A percentile compares a stretch with the other conserved stretches of the same genome.
phyloP scores from a whole-genome alignment of 2,797 vertebrate genomes.

The Smutsia gigantea region DNA sequence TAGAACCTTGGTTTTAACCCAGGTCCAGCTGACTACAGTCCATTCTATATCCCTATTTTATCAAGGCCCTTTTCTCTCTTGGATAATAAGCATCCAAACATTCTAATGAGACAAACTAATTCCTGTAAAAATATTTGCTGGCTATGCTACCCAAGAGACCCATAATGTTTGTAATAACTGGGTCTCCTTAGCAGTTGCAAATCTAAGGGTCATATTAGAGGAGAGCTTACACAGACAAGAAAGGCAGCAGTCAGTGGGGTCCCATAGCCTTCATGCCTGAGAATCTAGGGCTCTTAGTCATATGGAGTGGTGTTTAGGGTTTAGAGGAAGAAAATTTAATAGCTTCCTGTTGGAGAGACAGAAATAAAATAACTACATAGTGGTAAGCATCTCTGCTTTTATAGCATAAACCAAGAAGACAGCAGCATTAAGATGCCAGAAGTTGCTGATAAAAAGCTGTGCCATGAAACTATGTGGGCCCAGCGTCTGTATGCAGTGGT shows the following conservation, averaged over 20 bases:
- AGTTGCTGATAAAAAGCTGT: not conserved
- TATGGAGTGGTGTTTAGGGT: not conserved
- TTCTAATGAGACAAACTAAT: conserved; percentile 62
- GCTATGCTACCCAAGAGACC: not conserved
- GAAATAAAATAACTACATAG: not conserved
- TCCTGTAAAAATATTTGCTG: conserved; percentile 50
- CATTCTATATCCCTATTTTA: not conserved
- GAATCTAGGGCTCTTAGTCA: not conserved
- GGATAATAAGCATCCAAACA: conserved; percentile 54
- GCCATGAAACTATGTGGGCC: not conserved
- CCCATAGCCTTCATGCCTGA: not conserved
- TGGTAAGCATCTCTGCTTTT: not conserved
- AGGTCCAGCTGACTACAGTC: not conserved
- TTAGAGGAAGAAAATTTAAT: not conserved
- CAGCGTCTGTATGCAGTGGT: not conserved
- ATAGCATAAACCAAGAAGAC: not conserved
- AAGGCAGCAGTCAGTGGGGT: not conserved
- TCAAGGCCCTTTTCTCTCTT: not conserved
- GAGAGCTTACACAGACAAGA: not conserved
- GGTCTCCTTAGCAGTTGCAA: not conserved
- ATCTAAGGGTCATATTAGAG: not conserved
- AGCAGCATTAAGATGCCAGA: not conserved
- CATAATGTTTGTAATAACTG: not conserved
- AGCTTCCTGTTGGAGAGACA: not conserved
- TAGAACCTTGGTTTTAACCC: not conserved